Conservation (phyloP, 2,888 invertebrate genomes). For the Molanna angustata region DNA sequence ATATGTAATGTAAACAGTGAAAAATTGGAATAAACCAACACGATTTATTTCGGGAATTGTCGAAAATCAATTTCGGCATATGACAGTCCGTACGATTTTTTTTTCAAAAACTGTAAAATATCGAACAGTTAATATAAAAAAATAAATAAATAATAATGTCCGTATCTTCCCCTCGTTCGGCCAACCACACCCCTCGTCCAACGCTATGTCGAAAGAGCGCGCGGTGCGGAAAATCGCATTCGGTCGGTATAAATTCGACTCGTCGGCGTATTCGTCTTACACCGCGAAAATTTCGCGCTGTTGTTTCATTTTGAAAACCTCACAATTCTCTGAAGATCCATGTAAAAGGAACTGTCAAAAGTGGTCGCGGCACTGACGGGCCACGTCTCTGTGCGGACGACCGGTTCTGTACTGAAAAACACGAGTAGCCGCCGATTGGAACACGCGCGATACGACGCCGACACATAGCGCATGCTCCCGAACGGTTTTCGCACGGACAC, state of each 20-base stretch:
- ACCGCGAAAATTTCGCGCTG: no score
- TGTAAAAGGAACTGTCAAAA: slow-evolving; percentile 13
- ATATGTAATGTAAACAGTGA: slow-evolving; percentile 17
- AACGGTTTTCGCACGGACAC: neutral
- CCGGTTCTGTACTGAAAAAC: slow-evolving; percentile 21
- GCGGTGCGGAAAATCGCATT: no score
- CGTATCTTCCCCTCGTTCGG: no score
- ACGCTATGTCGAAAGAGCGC: neutral
- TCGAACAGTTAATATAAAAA: no score
- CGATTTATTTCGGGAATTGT: slow-evolving; percentile 14
- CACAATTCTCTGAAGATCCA: no score
- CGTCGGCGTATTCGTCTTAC: no score
- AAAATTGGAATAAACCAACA: slow-evolving; percentile 13
- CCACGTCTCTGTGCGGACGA: slow-evolving; percentile 1
- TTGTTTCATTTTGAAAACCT: no score
- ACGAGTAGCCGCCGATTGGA: slow-evolving; percentile 12
- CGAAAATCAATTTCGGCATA: slow-evolving; percentile 14
- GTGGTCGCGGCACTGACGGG: neutral
- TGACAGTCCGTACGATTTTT: no score
- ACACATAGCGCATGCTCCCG: slow-evolving; percentile 5
- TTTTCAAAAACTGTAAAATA: no score
- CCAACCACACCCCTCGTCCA: slow-evolving; percentile 10
- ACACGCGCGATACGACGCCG: slow-evolving; percentile 6
- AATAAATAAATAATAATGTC: no score
- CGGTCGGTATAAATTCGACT: no score